Evolutionary conservation across 2,797 vertebrate genomes (phyloP).

Genomic region (Eulemur rubriventer): DNA sequence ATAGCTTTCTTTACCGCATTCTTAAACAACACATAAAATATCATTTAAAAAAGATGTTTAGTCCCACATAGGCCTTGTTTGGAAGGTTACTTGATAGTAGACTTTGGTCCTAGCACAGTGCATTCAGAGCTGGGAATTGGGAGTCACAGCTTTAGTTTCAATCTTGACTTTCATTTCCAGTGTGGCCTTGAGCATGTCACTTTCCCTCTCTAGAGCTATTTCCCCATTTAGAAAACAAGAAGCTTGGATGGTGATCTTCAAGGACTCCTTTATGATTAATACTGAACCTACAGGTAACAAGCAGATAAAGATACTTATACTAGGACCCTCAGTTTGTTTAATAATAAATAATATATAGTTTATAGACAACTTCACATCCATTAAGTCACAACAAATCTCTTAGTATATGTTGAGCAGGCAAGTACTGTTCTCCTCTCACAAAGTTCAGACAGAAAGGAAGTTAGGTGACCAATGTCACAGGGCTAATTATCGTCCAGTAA

Average conservation of each 20-base stretch:
- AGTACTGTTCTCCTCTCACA: neutral
- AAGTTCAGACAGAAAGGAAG: neutral
- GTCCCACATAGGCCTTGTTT: neutral
- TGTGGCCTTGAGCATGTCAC: neutral
- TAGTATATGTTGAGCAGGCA: neutral
- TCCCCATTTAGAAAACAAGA: constrained; percentile 21
- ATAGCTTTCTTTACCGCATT: neutral
- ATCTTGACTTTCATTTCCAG: neutral
- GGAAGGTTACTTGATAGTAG: neutral
- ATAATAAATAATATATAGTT: neutral
- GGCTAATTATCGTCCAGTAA: neutral
- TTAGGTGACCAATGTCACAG: neutral
- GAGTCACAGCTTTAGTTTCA: neutral
- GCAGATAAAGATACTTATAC: neutral
- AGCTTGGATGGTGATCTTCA: neutral
- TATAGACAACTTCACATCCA: neutral
- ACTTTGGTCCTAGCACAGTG: neutral
- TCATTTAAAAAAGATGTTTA: neutral
- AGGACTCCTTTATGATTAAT: neutral
- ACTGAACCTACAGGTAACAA: neutral
- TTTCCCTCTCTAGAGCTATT: neutral
- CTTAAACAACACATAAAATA: neutral
- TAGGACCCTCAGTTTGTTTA: neutral
- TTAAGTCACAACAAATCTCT: neutral
- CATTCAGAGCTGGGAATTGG: neutral